Percentiles rank a stretch among this genome's conserved stretches.
These are phyloP conservation scores for Trididemnum clinides DNA, from an alignment of 23 tunicate species.

Conservation along the genomic window DNA sequence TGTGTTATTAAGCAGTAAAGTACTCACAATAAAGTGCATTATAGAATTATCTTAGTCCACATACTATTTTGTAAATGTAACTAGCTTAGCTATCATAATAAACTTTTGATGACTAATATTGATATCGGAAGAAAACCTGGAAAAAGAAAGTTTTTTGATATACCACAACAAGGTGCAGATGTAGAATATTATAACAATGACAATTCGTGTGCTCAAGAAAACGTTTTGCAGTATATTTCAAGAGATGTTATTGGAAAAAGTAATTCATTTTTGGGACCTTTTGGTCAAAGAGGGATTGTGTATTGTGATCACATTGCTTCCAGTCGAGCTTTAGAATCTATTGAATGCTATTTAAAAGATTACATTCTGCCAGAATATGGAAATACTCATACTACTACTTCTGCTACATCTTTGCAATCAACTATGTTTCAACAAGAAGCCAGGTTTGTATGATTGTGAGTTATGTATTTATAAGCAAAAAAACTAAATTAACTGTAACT, in stretches of 20 bases:
- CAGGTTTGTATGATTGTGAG: slow-evolving; percentile 25
- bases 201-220: neutral
- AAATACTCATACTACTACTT: slow-evolving; percentile 95
- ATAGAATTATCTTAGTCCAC: no score
- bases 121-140: neutral
- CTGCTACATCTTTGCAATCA: slow-evolving; percentile 90
- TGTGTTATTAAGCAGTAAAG: no score
- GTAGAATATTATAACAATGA: neutral
- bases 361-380: slow-evolving; percentile 89
- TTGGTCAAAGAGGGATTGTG: slow-evolving; percentile 64
- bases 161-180: slow-evolving; percentile 1
- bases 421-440: slow-evolving; percentile 91
- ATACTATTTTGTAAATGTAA: no score
- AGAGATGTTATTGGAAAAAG: slow-evolving; percentile 82
- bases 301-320: slow-evolving; percentile 98
- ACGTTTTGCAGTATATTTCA: slow-evolving; percentile 50
- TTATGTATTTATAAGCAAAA: no score
- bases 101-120: no score
- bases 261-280: slow-evolving; percentile 65
- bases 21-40: no score
- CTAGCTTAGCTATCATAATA: no score
- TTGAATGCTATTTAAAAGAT: slow-evolving; percentile 76
- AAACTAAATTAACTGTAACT: no score
- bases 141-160: slow-evolving; percentile 48
- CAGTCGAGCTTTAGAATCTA: slow-evolving; percentile 70